Base-by-base conservation (phyloP, 2,888 invertebrate species). In the Tridacna crocea region DNA sequence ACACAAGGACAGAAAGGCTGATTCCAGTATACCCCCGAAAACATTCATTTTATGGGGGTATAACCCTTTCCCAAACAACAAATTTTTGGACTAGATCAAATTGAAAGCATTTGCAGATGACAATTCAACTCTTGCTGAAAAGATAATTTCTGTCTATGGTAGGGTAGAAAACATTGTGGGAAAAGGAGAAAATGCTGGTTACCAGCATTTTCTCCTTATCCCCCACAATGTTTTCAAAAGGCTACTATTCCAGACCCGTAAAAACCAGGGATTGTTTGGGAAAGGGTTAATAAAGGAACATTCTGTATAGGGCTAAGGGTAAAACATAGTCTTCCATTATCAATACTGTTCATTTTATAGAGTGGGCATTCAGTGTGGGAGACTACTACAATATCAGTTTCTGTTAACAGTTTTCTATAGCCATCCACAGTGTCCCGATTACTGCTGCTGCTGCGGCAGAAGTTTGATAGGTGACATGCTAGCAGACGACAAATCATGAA, bases 321-420 rank as follows among this genome's bases (percentile, higher is more conserved):
- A 36, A 2, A 36, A 36, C 2, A 8, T 36, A 36, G 36, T 13
- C 22, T 22, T 22, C 26, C 46, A 68, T 68, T 22, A 68, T 17
- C 46, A 68, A 46, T 68, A 68, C 47, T 46, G 47, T 47, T 68
- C 68, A 68, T n/a, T 68, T 68, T 68, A 47, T 26, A 55, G 8
- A 26, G 26, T 26, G 15, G 26, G 26, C 12, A 26, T 22, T 27
- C 27, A 26, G 65, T 22, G 61, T 61, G 13, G 61, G n/a, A 36
- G 61, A 13, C 61, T 24, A 13, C 13, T 24, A 61, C 8, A 61
- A 22, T 61, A 24, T 61, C 61, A 12, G 26, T 22, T 65, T 65
- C 65, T 26, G 65, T 26, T 65, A 65, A 22, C 65, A 22, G 55
- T 55, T 55, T 55, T 19, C 55, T 55, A 6, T 11, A 19, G 55